Conservation (phyloP, 1,140 invertebrate species). For the Aphaenogaster floridana region DNA sequence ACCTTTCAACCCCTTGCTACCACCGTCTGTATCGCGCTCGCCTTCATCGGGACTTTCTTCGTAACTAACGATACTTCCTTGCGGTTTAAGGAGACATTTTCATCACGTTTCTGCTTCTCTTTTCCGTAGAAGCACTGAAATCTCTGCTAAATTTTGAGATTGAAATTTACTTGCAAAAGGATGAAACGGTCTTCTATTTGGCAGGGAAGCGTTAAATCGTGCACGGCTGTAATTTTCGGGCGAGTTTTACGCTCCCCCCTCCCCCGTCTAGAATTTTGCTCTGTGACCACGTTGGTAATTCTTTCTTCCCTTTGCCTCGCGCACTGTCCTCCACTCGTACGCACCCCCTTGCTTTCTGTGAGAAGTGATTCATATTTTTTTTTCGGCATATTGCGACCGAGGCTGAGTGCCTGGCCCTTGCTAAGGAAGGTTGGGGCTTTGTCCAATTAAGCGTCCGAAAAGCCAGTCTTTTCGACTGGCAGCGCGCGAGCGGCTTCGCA, state of each 20-base stretch:
- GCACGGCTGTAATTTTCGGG: conserved; percentile 40
- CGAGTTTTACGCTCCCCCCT: conserved; percentile 39
- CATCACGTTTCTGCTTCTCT: neutral
- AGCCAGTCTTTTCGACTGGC: conserved; percentile 79
- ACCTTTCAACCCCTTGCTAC: conserved; percentile 63
- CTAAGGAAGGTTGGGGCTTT: conserved; percentile 84
- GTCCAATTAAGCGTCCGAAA: conserved; percentile 86
- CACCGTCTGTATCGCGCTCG: conserved; percentile 55
- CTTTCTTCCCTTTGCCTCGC: conserved; percentile 52
- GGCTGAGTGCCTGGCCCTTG: conserved; percentile 78
- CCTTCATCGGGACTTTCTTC: conserved; percentile 52
- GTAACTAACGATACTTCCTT: conserved; percentile 54
- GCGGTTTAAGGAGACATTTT: conserved; percentile 46
- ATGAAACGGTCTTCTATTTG: neutral
- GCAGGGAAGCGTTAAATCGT: neutral
- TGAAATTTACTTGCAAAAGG: neutral
- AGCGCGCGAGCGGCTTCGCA: conserved; percentile 78
- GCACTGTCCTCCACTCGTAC: conserved; percentile 67
- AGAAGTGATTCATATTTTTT: conserved; percentile 83
- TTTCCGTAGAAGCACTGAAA: neutral
- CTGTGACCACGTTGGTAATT: conserved; percentile 74
- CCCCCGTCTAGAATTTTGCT: conserved; percentile 63
- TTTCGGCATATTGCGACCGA: conserved; percentile 83
- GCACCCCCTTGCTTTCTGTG: conserved; percentile 68
- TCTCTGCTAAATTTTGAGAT: conserved; percentile 17